Evolutionary conservation across 2,888 invertebrate species (phyloP).

Genomic region (Eristalinus sepulchralis): DNA sequence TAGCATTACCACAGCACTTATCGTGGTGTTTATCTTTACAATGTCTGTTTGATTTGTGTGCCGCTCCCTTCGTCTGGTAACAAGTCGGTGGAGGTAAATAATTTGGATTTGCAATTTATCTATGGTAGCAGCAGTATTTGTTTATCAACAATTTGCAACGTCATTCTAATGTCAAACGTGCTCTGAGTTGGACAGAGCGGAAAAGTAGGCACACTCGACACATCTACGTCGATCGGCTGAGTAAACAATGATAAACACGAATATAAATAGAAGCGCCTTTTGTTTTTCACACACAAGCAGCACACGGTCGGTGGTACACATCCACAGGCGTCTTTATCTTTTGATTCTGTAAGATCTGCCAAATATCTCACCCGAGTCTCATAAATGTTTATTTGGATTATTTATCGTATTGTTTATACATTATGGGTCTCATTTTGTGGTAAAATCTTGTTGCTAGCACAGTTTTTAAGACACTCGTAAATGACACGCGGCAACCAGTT

Average conservation of each 20-base stretch:
- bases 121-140: background rate
- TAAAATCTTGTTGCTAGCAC: background rate
- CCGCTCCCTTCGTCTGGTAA: background rate
- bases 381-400: background rate
- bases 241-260: background rate
- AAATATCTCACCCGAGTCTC: background rate
- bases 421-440: background rate
- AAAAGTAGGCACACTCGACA: background rate
- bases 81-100: background rate
- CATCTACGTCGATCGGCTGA: background rate
- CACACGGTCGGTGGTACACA: no score
- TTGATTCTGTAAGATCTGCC: background rate
- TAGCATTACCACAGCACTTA: constrained; percentile 4
- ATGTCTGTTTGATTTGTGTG: background rate
- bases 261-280: background rate
- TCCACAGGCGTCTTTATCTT: background rate
- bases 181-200: background rate
- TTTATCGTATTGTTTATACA: background rate
- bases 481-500: background rate
- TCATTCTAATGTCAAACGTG: background rate
- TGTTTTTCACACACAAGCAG: background rate
- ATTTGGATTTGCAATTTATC: background rate
- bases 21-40: constrained; percentile 20
- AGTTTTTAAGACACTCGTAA: background rate
- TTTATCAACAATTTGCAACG: background rate